Percentiles rank a stretch among this genome's conserved stretches.
Conservation (phyloP, 2,888 invertebrate genomes). For the Tupiocoris notatus region DNA sequence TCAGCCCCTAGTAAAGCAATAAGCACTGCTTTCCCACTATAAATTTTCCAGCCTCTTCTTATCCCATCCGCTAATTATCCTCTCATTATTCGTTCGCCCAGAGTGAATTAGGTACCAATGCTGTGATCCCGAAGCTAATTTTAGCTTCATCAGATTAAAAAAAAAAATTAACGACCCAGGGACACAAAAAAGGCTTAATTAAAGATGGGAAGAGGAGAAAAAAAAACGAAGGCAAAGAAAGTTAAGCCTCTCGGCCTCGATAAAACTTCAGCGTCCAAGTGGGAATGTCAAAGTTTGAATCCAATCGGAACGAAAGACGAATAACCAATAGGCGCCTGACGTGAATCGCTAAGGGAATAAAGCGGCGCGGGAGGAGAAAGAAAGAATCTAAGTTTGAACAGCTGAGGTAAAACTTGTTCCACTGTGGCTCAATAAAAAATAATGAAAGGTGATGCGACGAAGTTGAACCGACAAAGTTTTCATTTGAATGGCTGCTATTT, state of each 20-base stretch:
- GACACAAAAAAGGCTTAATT: background rate
- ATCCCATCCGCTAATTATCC: too few species aligned
- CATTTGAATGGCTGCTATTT: too few species aligned
- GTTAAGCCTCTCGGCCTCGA: background rate
- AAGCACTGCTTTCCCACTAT: too few species aligned
- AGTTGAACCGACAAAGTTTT: too few species aligned
- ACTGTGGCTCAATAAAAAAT: background rate
- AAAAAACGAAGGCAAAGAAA: background rate
- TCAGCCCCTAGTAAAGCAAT: too few species aligned
- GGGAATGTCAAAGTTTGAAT: slow-evolving; percentile 20
- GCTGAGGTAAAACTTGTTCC: background rate
- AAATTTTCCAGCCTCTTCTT: too few species aligned
- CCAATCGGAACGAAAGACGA: slow-evolving; percentile 6
- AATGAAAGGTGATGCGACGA: background rate
- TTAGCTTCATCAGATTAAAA: too few species aligned
- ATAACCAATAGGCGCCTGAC: slow-evolving; percentile 19
- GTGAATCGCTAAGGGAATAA: slow-evolving; percentile 10
- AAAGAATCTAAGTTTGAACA: slow-evolving; percentile 8
- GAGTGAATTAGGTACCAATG: too few species aligned
- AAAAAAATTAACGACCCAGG: background rate
- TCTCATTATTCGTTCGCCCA: too few species aligned
- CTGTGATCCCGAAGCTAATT: too few species aligned
- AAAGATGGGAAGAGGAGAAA: background rate
- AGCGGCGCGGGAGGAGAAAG: background rate
- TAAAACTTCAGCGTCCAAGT: background rate